Percentiles rank a stretch among this genome's conserved stretches.
phyloP scores from a whole-genome alignment of 2,113 vertebrate genomes.

The Polypterus senegalus region DNA sequence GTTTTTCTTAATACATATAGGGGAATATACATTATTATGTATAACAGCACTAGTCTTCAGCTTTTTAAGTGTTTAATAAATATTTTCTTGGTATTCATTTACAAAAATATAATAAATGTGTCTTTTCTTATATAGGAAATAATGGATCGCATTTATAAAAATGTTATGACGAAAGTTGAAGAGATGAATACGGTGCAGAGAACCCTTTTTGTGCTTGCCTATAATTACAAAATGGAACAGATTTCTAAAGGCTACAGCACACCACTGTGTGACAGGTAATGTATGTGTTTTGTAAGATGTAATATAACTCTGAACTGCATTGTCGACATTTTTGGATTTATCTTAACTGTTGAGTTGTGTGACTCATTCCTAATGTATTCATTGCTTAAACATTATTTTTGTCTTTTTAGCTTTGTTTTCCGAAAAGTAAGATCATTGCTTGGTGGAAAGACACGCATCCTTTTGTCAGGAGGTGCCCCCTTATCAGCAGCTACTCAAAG shows the following conservation, averaged over 20 bases:
- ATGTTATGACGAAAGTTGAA: constrained; percentile 82
- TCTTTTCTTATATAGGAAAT: constrained; percentile 60
- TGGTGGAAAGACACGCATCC: constrained; percentile 68
- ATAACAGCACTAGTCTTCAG: no score
- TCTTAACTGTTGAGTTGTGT: no score
- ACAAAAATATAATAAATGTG: no score
- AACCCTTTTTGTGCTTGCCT: constrained; percentile 79
- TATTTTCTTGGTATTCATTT: no score
- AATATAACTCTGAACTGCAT: neutral
- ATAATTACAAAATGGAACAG: constrained; percentile 96
- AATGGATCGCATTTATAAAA: constrained; percentile 94
- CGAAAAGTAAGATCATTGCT: constrained; percentile 72
- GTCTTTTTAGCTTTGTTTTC: constrained; percentile 70
- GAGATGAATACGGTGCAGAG: constrained; percentile 75
- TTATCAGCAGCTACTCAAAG: constrained; percentile 80
- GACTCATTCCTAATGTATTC: neutral
- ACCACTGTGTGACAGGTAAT: constrained; percentile 76
- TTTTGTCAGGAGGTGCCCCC: constrained; percentile 83
- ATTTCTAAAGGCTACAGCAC: constrained; percentile 69
- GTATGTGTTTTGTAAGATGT: neutral
- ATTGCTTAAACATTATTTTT: neutral
- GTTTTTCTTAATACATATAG: no score
- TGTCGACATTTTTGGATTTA: no score
- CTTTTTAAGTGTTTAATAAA: no score
- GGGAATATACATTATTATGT: no score